Evolutionary conservation across 1,140 invertebrate genomes (phyloP), one percentile per base, ranked within the genome.

Genomic region (Papilio helenus): DNA sequence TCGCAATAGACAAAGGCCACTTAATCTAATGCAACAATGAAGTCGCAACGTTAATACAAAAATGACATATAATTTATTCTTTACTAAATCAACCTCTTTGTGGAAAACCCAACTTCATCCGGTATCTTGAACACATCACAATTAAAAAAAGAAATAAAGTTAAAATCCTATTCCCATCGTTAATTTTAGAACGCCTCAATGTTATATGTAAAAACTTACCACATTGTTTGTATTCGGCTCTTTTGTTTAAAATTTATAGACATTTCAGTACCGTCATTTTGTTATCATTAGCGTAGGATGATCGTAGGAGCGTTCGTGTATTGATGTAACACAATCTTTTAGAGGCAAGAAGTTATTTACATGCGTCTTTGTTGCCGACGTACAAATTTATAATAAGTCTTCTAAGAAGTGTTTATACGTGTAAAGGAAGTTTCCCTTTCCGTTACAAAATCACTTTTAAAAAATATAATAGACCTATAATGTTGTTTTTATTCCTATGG

Each of bases 221-320:
- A 26, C n/a, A 61, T 0, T 14, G 23, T 61, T 61, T 26, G 10
- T 12, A 26, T 26, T 61, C 58, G 9, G 20, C 20, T 61, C 9
- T 14, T 20, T 12, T 26, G 23, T 9, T 61, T 23, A 10, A 58
- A 20, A 61, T 61, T 61, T 61, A 61, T 61, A 0, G 51, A 55
- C 58, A 12, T 23, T 61, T 55, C 51, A 61, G 23, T 23, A 26
- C 58, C 20, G 23, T 61, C 23, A 61, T 61, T 61, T 61, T 61
- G 55, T 58, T 23, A 29, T 61, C 23, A 61, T 61, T 61, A 61
- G 58, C 58, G 58, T 61, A 26, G 58, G 58, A 26, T 26, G 58
- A 61, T 61, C 20, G 58, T 61, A 26, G 23, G 58, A 61, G 10
- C 10, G 23, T 61, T 18, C 55, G 20, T 61, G 12, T 26, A 61